Base-by-base conservation (phyloP, 2,888 invertebrate genomes). In the Ramazzottius varieornatus region DNA sequence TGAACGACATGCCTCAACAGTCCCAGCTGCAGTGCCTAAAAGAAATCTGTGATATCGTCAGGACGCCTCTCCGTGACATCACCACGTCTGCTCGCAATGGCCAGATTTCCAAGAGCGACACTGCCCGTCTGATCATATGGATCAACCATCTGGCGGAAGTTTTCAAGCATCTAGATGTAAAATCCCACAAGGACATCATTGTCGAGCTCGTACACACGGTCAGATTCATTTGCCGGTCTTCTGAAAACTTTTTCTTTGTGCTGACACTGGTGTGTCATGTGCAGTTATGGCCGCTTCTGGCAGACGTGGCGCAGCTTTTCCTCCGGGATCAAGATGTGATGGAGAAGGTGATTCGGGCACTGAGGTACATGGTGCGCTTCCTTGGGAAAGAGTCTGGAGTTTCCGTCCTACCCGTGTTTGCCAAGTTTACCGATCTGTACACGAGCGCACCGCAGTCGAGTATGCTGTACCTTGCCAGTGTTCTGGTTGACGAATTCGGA, bases 391-490 rank as follows among this genome's bases (percentile, higher is more conserved):
- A 16, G 24, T 54, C 54, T 29, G 54, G 54, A 24, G 20, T 29
- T n/a, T 16, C 29, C 4, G 16, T 54, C 29, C 54, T 54, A 29
- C 54, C 54, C 20, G 29, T 54, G 8, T 54, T 54, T 54, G 54
- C 54, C 29, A 54, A 54, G 54, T 54, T 54, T 29, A 54, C 54
- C 20, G 54, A 54, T 54, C 29, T 54, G 54, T 54, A 54, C 54
- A 29, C 4, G 4, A 29, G 4, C 8, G 54, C 54, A 16, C 54
- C 8, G 8, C 54, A 54, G 4, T 16, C 54, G 24, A 16, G 54
- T 24, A 54, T 54, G 4, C 54, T 54, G 20, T 54, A 54, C 29
- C 29, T 54, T 4, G 54, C 54, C 54, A 54, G 54, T 29, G 54
- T 54, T 4, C 29, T 54, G 54, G 29, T 54, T 54, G 54, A 54